phyloP scores from a whole-genome alignment of 2,113 vertebrate genomes.

The Platysteira castanea region DNA sequence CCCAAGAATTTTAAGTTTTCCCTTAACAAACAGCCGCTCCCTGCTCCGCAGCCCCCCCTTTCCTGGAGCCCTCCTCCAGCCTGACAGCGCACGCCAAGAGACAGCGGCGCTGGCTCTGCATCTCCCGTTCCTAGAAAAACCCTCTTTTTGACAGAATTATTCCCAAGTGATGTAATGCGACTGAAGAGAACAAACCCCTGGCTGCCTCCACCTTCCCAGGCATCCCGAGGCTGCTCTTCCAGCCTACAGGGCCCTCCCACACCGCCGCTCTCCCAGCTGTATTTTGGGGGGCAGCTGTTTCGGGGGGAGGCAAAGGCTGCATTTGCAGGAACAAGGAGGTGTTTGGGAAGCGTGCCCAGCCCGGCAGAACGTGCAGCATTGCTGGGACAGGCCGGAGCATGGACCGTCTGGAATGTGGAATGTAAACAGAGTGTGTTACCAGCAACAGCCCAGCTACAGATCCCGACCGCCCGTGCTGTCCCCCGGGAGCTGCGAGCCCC shows the following conservation, averaged over 20 bases:
- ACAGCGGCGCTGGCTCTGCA: not conserved
- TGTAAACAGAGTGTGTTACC: constrained; percentile 39
- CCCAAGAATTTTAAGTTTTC: not conserved
- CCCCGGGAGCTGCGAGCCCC: not conserved
- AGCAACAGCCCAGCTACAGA: constrained; percentile 2
- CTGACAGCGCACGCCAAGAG: not conserved
- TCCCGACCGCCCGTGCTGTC: not conserved
- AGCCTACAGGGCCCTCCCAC: not conserved
- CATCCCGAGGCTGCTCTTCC: not conserved
- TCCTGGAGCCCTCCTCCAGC: not conserved
- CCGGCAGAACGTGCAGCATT: not conserved
- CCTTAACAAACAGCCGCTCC: not conserved
- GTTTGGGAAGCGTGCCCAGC: not conserved
- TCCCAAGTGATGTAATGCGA: not conserved
- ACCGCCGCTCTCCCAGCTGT: not conserved
- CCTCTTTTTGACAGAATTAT: not conserved
- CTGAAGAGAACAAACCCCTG: not conserved
- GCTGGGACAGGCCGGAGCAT: not conserved
- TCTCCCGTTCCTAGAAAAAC: not conserved
- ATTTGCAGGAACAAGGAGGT: not conserved
- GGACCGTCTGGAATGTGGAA: constrained; percentile 51
- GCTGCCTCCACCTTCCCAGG: not conserved
- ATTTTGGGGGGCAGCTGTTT: not conserved
- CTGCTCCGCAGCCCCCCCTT: fast-evolving
- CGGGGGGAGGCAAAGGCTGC: not conserved